These are phyloP conservation scores for Hydrotaea cyrtoneurina DNA, from an alignment of 2,888 invertebrate genomes.

Conservation along the genomic window DNA sequence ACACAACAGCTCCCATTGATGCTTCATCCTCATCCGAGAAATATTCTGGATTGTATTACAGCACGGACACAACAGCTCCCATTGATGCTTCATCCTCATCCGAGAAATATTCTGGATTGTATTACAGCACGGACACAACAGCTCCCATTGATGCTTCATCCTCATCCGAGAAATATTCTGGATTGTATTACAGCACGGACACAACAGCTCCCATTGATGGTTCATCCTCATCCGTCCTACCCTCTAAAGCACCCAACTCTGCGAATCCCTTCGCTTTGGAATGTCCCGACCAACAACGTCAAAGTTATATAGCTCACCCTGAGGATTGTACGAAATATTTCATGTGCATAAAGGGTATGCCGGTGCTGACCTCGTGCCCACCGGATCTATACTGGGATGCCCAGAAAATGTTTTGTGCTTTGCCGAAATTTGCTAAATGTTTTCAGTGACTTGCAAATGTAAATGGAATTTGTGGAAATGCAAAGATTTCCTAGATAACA, in stretches of 20 bases:
- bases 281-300: constrained; percentile 71
- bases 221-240: background rate
- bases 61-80: too few relatives aligned
- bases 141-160: too few relatives aligned
- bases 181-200: too few relatives aligned
- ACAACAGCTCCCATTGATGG: background rate
- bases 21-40: too few relatives aligned
- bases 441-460: constrained; percentile 34
- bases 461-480: background rate
- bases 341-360: constrained; percentile 77
- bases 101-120: too few relatives aligned
- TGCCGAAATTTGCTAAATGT: constrained; percentile 72
- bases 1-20: too few relatives aligned
- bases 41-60: too few relatives aligned
- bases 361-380: constrained; percentile 77
- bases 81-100: too few relatives aligned
- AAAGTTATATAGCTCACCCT: constrained; percentile 75
- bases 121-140: too few relatives aligned
- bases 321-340: constrained; percentile 77
- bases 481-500: too few relatives aligned
- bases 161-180: too few relatives aligned
- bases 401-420: constrained; percentile 73
- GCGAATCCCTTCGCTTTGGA: constrained; percentile 58
- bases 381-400: constrained; percentile 76
- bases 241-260: constrained; percentile 6